Conservation (phyloP, 2,113 vertebrate species). For the Seriola aureovittata region DNA sequence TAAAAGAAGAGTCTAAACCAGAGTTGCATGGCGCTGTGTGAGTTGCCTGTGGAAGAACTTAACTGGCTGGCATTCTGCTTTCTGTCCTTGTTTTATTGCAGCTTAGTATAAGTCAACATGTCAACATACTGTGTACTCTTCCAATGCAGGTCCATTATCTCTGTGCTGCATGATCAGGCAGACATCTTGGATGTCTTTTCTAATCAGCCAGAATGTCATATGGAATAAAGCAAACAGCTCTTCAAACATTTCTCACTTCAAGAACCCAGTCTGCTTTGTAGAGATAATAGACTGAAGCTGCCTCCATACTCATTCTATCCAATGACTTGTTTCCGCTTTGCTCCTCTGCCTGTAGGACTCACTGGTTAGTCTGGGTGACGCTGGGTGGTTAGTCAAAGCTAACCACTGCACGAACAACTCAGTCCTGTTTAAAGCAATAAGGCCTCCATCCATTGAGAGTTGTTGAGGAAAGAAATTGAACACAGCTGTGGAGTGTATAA, state of each 20-base stretch:
- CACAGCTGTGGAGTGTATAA: neutral
- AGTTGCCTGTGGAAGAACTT: conserved; percentile 62
- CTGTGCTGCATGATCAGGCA: conserved; percentile 60
- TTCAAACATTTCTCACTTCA: conserved; percentile 33
- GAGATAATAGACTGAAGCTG: conserved; percentile 41
- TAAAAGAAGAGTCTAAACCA: neutral
- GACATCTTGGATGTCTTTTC: conserved; percentile 43
- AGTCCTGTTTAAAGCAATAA: conserved; percentile 35
- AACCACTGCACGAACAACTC: conserved; percentile 37
- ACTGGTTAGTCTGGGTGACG: conserved; percentile 67
- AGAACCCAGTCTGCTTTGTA: conserved; percentile 31
- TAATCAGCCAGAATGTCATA: conserved; percentile 18
- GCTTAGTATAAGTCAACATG: conserved; percentile 53
- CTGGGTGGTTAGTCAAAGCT: conserved; percentile 69
- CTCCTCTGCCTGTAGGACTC: conserved; percentile 52
- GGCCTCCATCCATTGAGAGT: neutral
- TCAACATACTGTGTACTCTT: conserved; percentile 44
- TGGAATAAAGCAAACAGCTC: conserved; percentile 38
- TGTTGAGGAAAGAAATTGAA: neutral
- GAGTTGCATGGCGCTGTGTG: conserved; percentile 48
- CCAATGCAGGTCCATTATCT: conserved; percentile 56
- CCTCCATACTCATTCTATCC: conserved; percentile 49
- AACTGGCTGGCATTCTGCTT: conserved; percentile 64
- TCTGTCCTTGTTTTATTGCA: conserved; percentile 62
- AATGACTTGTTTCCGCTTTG: conserved; percentile 58